Evolutionary conservation across 2,888 invertebrate species (phyloP).

Genomic region (Chloromyia formosa): DNA sequence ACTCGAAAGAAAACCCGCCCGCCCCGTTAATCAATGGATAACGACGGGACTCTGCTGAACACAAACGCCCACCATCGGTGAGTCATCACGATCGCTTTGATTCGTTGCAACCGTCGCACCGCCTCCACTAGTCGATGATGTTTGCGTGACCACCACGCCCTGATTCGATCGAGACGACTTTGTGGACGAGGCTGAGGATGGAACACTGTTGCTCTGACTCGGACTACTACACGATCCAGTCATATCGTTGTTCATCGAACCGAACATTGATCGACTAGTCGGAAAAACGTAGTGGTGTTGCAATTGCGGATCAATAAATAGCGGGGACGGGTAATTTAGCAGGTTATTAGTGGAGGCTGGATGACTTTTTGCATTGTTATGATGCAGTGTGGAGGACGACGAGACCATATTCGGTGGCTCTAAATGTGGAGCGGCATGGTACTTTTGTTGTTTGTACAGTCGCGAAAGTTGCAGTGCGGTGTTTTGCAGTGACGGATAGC

Average conservation of each 20-base stretch:
- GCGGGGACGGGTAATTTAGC: conserved; percentile 61
- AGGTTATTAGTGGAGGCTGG: conserved; percentile 51
- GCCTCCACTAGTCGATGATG: not conserved
- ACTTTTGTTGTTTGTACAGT: conserved; percentile 3
- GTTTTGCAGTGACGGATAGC: conserved; percentile 55
- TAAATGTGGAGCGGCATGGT: conserved; percentile 12
- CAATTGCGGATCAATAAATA: conserved; percentile 58
- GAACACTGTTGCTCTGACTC: conserved; percentile 49
- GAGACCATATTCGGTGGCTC: conserved; percentile 47
- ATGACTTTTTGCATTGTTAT: conserved; percentile 46
- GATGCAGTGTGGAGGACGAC: conserved; percentile 48
- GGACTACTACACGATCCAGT: conserved; percentile 44
- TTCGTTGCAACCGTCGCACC: conserved; percentile 50
- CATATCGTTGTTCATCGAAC: conserved; percentile 8
- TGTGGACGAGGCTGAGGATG: conserved; percentile 44
- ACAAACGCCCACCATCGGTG: conserved; percentile 89
- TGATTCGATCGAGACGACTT: conserved; percentile 45
- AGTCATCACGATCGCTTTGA: conserved; percentile 71
- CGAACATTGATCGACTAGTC: conserved; percentile 44
- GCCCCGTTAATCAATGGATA: conserved; percentile 70
- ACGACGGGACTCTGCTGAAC: conserved; percentile 93
- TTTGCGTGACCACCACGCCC: not conserved
- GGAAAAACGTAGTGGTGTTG: conserved; percentile 50
- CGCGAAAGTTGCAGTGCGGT: conserved; percentile 33
- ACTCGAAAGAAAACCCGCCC: not conserved